These are phyloP conservation scores for Allolobophora icterica DNA, from an alignment of 2,888 invertebrate species.

Conservation along the genomic window DNA sequence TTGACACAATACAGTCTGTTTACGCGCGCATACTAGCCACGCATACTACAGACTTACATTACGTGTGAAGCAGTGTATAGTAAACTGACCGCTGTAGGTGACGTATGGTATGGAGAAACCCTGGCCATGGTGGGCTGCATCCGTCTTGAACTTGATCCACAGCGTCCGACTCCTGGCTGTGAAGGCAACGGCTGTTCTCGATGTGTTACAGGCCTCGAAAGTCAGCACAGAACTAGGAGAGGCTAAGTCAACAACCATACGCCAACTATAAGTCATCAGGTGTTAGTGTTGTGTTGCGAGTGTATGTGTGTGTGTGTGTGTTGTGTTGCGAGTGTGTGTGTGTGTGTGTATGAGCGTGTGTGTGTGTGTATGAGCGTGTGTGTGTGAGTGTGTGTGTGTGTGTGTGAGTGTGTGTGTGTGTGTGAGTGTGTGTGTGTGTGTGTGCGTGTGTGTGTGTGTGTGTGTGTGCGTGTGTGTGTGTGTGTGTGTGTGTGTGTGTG, in stretches of 20 bases:
- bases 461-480: no score
- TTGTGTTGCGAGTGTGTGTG: no score
- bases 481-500: no score
- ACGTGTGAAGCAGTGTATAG: neutral
- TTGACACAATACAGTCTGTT: no score
- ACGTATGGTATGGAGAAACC: slow-evolving; percentile 67
- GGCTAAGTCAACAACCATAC: slow-evolving; percentile 52
- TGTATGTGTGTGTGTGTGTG: neutral
- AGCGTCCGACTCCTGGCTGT: slow-evolving; percentile 62
- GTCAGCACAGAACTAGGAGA: slow-evolving; percentile 64
- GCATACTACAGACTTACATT: slow-evolving; percentile 48
- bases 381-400: no score
- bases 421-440: no score
- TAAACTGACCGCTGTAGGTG: slow-evolving; percentile 63
- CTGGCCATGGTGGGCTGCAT: slow-evolving; percentile 59
- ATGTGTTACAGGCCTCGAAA: slow-evolving; percentile 65
- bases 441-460: no score
- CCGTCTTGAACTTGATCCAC: slow-evolving; percentile 66
- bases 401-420: no score
- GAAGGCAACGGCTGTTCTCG: slow-evolving; percentile 64
- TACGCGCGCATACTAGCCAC: no score
- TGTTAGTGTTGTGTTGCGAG: no score
- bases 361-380: no score
- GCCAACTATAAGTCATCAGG: neutral
- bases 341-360: no score